Conservation (phyloP, 2,113 vertebrate genomes). For the Amphiprion ocellaris region DNA sequence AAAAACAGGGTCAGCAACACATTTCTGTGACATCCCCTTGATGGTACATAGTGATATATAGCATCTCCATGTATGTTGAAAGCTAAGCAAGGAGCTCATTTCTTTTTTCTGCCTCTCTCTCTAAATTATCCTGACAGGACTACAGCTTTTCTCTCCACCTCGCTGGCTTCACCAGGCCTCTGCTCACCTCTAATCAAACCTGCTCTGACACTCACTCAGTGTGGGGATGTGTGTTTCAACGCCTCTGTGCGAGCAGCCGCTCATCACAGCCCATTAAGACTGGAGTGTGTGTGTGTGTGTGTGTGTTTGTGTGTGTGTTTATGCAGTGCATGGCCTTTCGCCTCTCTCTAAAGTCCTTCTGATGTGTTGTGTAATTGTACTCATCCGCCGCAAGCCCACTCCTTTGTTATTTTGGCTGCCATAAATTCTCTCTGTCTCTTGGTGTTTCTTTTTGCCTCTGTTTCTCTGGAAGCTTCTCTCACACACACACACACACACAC, state of each 20-base stretch:
- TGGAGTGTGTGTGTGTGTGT: neutral
- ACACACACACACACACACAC: neutral
- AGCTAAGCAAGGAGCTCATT: conserved; percentile 4
- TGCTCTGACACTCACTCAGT: conserved; percentile 12
- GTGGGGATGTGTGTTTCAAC: conserved; percentile 3
- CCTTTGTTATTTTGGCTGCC: conserved; percentile 23
- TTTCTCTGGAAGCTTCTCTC: conserved; percentile 2
- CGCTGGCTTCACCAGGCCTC: conserved; percentile 15
- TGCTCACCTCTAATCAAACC: conserved; percentile 48
- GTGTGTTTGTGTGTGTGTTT: conserved; percentile 2
- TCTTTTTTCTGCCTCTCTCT: neutral
- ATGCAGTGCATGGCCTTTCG: conserved; percentile 14
- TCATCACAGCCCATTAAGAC: conserved; percentile 8
- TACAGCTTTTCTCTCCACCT: conserved; percentile 27
- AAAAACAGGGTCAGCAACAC: neutral
- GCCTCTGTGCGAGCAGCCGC: neutral
- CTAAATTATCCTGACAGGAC: conserved; percentile 48
- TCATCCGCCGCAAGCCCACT: conserved; percentile 4
- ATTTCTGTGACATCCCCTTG: neutral
- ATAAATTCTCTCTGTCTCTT: neutral
- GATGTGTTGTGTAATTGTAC: conserved; percentile 41
- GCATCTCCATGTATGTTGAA: neutral
- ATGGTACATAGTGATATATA: neutral
- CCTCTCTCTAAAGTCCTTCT: conserved; percentile 31
- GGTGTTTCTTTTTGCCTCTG: neutral